phyloP scores from a whole-genome alignment of 2,888 invertebrate genomes.

The Drosophila demipolita region DNA sequence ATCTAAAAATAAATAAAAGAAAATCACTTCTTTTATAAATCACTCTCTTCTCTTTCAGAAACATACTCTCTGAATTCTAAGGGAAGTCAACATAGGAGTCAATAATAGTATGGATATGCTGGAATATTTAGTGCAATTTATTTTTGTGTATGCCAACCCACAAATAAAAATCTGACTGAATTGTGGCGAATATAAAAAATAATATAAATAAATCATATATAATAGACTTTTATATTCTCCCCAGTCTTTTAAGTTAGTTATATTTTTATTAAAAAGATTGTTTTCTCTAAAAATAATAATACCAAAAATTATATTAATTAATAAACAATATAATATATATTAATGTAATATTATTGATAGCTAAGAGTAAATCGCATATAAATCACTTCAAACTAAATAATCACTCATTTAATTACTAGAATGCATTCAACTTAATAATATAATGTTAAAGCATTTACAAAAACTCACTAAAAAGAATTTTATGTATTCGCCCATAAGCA shows the following conservation, averaged over 20 bases:
- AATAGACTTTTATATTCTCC: conserved; percentile 5
- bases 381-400: neutral
- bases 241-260: neutral
- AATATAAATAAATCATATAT: conserved; percentile 33
- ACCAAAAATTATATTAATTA: too few relatives aligned
- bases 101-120: neutral
- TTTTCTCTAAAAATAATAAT: too few relatives aligned
- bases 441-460: neutral
- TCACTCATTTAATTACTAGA: neutral
- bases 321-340: neutral
- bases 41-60: neutral
- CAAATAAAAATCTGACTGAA: conserved; percentile 39
- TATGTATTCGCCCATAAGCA: neutral
- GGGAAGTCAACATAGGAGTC: neutral
- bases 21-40: rapidly evolving
- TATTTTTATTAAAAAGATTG: too few relatives aligned
- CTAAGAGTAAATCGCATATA: neutral
- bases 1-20: neutral
- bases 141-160: conserved; percentile 8
- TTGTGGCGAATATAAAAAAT: conserved; percentile 12
- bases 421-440: neutral
- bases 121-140: neutral
- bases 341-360: neutral
- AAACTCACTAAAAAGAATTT: neutral
- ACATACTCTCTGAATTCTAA: neutral